These are phyloP conservation scores for Enhydra lutris DNA, from an alignment of 2,113 vertebrate species.

Conservation along the genomic window DNA sequence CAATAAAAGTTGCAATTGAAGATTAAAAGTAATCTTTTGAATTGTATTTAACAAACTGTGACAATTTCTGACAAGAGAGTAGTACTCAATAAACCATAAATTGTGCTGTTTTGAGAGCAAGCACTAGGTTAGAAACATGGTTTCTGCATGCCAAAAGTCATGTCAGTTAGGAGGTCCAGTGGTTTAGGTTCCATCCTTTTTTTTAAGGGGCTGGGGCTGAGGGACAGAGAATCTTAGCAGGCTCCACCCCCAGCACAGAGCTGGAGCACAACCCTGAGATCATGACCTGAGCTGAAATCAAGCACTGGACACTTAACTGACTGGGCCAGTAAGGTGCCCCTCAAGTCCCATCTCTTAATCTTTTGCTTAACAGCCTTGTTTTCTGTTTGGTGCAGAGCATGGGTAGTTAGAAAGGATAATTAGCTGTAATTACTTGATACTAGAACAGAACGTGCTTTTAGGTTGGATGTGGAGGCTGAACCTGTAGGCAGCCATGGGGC, in stretches of 20 bases:
- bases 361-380: not conserved
- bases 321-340: not conserved
- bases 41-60: not conserved
- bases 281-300: not conserved
- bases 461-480: not conserved
- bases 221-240: not conserved
- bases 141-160: not conserved
- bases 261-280: not conserved
- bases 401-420: not conserved
- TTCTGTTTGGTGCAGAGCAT: not conserved
- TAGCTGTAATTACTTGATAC: not conserved
- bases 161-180: not conserved
- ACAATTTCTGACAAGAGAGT: not conserved
- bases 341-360: not conserved
- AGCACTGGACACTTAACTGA: not conserved
- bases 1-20: not conserved
- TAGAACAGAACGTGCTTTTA: not conserved
- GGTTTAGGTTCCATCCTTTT: not conserved
- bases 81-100: not conserved
- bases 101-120: conserved; percentile 6
- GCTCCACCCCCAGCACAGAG: not conserved
- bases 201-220: not conserved
- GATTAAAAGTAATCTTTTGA: conserved; percentile 27
- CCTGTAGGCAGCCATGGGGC: fast-evolving
- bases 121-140: not conserved